A percentile compares a stretch with the other conserved stretches of the same genome.
phyloP scores from a whole-genome alignment of 2,888 invertebrate species.

The Stramonita haemastoma region DNA sequence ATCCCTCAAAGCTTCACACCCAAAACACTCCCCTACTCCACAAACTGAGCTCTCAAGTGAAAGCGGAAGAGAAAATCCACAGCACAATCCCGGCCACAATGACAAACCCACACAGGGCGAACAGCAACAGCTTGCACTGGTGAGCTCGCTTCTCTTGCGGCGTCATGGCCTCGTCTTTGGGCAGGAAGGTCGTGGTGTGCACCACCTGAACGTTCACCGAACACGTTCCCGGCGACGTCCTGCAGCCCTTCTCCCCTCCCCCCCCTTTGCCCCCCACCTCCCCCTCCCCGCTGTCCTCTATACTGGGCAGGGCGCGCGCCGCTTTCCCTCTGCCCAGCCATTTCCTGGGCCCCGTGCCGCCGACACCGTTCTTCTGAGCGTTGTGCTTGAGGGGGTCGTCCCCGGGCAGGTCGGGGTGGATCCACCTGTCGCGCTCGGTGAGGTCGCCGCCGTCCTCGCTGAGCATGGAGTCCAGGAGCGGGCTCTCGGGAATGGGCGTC shows the following conservation, averaged over 20 bases:
- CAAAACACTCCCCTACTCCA: not conserved
- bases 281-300: not conserved
- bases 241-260: not conserved
- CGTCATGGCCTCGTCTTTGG: conserved; percentile 33
- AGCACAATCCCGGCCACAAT: conserved; percentile 39
- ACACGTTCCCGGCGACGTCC: conserved; percentile 10
- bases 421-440: conserved; percentile 24
- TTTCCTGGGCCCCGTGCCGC: not conserved
- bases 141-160: conserved; percentile 22
- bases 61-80: conserved; percentile 37
- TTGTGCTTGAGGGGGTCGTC: not conserved
- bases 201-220: conserved; percentile 39
- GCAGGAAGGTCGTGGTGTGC: conserved; percentile 37
- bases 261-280: not conserved
- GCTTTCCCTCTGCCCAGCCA: not conserved
- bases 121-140: conserved; percentile 36
- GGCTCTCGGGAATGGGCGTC: conserved; percentile 40
- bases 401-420: not conserved
- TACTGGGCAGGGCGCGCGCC: not conserved
- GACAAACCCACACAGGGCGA: conserved; percentile 38
- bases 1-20: not conserved
- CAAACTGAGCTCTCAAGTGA: conserved; percentile 17
- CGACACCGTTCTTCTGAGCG: not conserved
- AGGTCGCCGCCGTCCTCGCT: not conserved
- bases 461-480: conserved; percentile 12